Conservation (phyloP, 2,888 invertebrate species). For the Trichogramma dendrolimi region DNA sequence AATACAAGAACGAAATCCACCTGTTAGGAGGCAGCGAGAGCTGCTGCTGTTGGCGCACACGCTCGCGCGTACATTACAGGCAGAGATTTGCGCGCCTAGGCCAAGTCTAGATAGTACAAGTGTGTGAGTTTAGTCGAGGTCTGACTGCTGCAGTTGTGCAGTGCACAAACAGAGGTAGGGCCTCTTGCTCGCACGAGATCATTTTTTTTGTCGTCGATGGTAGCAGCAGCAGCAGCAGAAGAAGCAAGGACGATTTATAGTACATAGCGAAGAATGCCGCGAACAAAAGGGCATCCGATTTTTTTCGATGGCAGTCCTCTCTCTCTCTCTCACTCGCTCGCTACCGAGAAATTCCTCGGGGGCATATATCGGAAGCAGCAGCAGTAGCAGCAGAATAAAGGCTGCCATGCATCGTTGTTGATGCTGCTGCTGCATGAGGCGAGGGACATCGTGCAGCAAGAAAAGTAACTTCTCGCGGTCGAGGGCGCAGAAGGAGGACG, state of each 20-base stretch:
- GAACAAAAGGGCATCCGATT: constrained; percentile 30
- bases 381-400: background rate
- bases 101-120: too few relatives aligned
- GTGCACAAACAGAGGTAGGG: too few relatives aligned
- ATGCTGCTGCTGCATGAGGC: constrained; percentile 28
- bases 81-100: too few relatives aligned
- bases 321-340: constrained; percentile 2
- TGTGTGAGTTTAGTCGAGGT: too few relatives aligned
- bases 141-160: too few relatives aligned
- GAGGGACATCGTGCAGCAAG: constrained; percentile 2
- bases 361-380: constrained; percentile 20
- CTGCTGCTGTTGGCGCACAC: background rate
- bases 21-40: background rate
- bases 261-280: constrained; percentile 28
- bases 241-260: constrained; percentile 34
- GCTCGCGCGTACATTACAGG: constrained; percentile 3
- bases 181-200: constrained; percentile 11
- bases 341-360: constrained; percentile 28
- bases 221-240: constrained; percentile 27
- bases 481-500: constrained; percentile 19
- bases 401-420: constrained; percentile 21
- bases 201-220: constrained; percentile 18
- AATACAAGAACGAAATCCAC: background rate
- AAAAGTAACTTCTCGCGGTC: background rate
- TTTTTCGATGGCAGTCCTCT: constrained; percentile 23